phyloP scores from a whole-genome alignment of 2,113 vertebrate genomes.

The Hymenochirus boettgeri region DNA sequence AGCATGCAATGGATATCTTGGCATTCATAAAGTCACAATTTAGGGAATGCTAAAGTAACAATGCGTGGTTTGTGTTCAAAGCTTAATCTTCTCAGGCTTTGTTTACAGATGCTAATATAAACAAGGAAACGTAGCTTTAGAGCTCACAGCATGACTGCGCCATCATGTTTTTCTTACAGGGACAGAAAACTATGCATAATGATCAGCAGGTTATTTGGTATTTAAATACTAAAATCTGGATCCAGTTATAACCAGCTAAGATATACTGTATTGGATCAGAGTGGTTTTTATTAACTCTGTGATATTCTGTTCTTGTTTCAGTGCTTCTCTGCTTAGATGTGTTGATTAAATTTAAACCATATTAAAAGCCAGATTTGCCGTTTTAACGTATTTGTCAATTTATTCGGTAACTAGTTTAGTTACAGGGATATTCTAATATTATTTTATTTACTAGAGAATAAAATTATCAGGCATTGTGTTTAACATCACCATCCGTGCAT shows the following conservation, averaged over 20 bases:
- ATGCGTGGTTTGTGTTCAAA: slow-evolving; percentile 58
- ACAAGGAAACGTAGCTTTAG: slow-evolving; percentile 61
- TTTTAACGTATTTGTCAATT: too few relatives aligned
- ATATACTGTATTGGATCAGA: slow-evolving; percentile 52
- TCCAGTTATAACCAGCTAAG: slow-evolving; percentile 56
- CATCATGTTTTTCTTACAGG: slow-evolving; percentile 68
- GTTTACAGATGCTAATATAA: slow-evolving; percentile 71
- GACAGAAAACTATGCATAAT: slow-evolving; percentile 72
- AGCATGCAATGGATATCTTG: slow-evolving; percentile 47
- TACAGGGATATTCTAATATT: too few relatives aligned
- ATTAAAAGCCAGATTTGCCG: too few relatives aligned
- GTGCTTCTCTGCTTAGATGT: slow-evolving; percentile 36
- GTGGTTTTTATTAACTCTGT: slow-evolving; percentile 43
- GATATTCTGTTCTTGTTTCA: slow-evolving; percentile 46
- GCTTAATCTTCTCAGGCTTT: slow-evolving; percentile 55
- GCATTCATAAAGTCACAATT: slow-evolving; percentile 45
- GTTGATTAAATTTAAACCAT: slow-evolving; percentile 8
- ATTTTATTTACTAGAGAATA: too few relatives aligned
- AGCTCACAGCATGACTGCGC: slow-evolving; percentile 59
- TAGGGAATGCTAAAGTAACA: slow-evolving; percentile 49
- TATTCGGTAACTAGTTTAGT: too few relatives aligned
- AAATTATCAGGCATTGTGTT: too few relatives aligned
- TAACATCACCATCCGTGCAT: too few relatives aligned
- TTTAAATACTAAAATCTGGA: slow-evolving; percentile 63
- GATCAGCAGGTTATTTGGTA: slow-evolving; percentile 65